Evolutionary conservation across 64 coral and sea anemone species (phyloP).

Genomic region (Dendronephthya gigantea): DNA sequence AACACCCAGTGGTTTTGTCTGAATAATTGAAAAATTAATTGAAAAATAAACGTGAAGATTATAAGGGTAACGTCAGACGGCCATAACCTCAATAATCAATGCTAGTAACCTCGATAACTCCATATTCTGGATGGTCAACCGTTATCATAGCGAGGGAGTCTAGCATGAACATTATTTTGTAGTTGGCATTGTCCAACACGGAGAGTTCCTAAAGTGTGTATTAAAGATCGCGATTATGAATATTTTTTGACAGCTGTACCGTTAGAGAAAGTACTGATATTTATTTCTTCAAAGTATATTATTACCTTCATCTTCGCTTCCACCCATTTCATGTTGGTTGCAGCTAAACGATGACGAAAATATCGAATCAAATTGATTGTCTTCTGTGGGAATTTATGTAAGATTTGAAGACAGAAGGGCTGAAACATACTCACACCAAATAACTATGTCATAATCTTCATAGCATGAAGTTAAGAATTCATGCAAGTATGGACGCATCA

Average conservation of each 20-base stretch:
- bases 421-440: slow-evolving; percentile 87
- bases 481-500: slow-evolving; percentile 93
- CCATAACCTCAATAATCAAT: too few relatives aligned
- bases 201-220: slow-evolving; percentile 50
- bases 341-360: slow-evolving; percentile 40
- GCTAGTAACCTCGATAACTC: slow-evolving; percentile 75
- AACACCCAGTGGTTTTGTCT: slow-evolving; percentile 93
- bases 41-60: neutral
- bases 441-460: slow-evolving; percentile 84
- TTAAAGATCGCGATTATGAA: too few relatives aligned
- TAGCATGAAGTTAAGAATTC: slow-evolving; percentile 81
- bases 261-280: neutral
- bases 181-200: slow-evolving; percentile 66
- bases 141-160: slow-evolving; percentile 97
- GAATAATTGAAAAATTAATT: too few relatives aligned
- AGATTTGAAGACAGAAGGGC: neutral
- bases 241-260: too few relatives aligned
- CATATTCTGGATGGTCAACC: slow-evolving; percentile 70
- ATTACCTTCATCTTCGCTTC: slow-evolving; percentile 98
- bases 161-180: slow-evolving; percentile 73
- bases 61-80: too few relatives aligned
- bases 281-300: too few relatives aligned
- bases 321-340: slow-evolving; percentile 99
- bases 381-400: neutral
- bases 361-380: neutral